Percentiles rank a stretch among this genome's conserved stretches.
phyloP scores from a whole-genome alignment of 2,797 vertebrate species.

The Myotis myotis region DNA sequence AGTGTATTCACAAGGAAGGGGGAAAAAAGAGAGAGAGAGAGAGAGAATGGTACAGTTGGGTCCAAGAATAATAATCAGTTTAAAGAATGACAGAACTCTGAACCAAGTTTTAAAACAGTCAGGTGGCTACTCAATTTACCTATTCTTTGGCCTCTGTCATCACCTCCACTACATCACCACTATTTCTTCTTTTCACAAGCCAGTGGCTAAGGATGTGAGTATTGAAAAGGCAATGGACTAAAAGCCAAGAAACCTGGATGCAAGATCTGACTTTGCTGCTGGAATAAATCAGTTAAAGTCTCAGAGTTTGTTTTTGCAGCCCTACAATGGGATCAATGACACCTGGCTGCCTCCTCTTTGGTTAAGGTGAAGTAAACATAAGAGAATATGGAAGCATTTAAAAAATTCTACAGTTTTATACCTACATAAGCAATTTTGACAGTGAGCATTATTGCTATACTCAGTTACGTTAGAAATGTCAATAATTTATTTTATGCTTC shows the following conservation, averaged over 20 bases:
- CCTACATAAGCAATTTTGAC: not conserved
- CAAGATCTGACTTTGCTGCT: not conserved
- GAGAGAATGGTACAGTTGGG: not conserved
- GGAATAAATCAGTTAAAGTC: conserved; percentile 14
- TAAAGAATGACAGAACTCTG: conserved; percentile 22
- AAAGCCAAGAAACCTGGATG: not conserved
- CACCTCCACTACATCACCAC: not conserved
- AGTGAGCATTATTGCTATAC: not conserved
- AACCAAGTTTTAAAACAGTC: not conserved
- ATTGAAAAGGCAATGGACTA: not conserved
- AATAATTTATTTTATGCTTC: not conserved
- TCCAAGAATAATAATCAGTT: conserved; percentile 44
- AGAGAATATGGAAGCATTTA: not conserved
- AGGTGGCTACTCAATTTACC: not conserved
- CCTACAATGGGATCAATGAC: not conserved
- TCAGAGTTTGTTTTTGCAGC: conserved; percentile 33
- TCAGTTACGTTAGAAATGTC: not conserved
- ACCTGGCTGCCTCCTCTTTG: not conserved
- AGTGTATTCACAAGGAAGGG: conserved; percentile 20
- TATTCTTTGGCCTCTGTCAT: not conserved
- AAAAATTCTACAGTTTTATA: not conserved
- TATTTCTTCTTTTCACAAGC: not conserved
- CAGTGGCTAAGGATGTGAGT: not conserved
- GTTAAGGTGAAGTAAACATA: not conserved
- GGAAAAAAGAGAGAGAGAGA: not conserved